These are phyloP conservation scores for Acronicta aceris DNA, from an alignment of 2,888 invertebrate genomes.

Conservation along the genomic window DNA sequence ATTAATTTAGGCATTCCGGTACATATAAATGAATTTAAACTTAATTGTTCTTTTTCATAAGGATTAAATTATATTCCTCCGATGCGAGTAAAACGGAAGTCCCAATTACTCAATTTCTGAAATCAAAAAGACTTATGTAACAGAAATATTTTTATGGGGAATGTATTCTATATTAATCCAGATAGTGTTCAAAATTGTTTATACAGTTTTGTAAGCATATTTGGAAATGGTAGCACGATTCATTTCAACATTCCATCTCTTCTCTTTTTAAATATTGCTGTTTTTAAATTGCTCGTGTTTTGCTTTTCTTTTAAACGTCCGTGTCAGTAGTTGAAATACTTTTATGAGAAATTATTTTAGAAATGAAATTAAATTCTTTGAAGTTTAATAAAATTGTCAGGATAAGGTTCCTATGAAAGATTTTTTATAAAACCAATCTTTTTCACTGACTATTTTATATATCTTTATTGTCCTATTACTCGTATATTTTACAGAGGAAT, in stretches of 20 bases:
- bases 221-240: conserved; percentile 81
- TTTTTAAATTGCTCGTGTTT: conserved; percentile 83
- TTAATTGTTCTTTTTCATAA: conserved; percentile 45
- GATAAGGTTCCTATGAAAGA: no score
- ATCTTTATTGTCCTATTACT: no score
- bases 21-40: conserved; percentile 43
- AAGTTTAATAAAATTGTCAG: no score
- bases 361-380: conserved; percentile 4
- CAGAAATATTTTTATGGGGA: conserved; percentile 52
- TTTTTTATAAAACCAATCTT: no score
- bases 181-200: conserved; percentile 69
- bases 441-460: no score
- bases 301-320: conserved; percentile 74
- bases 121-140: conserved; percentile 27
- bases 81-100: conserved; percentile 65
- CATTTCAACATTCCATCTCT: conserved; percentile 84
- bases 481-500: no score
- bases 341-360: conserved; percentile 6
- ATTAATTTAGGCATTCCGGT: conserved; percentile 18
- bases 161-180: conserved; percentile 59
- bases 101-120: conserved; percentile 61
- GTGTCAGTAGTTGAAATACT: conserved; percentile 54
- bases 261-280: conserved; percentile 82
- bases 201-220: conserved; percentile 69
- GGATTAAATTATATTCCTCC: conserved; percentile 43